Evolutionary conservation across 2,888 invertebrate genomes (phyloP), one percentile per base, ranked within the genome.

Genomic region (Apotomis turbidana): DNA sequence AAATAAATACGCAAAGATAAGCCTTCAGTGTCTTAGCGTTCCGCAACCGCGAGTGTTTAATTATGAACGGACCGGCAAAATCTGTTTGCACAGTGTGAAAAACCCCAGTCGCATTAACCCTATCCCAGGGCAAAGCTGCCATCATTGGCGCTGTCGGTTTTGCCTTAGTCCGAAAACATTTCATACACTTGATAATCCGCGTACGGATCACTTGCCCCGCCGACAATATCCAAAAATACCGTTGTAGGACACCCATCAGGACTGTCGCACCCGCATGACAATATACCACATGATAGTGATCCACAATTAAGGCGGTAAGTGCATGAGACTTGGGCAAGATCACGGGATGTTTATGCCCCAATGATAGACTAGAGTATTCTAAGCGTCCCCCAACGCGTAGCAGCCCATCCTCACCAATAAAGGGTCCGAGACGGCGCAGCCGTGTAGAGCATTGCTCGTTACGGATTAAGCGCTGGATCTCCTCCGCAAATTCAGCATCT

Each of bases 81-180:
- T 68, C 68, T 3, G 68, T 68, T 58, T 57, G 58, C n/a, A 68
- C 68, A 4, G 68, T 58, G 49, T 68, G 68, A 58, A 68, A 68
- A 1, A 58, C 58, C 5, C 68, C 68, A 59, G 36, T 58, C 15
- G 46, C 55, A 58, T 49, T 59, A 6, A 68, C 68, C 38, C 63
- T 9, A 52, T 63, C 52, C n/a, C 36, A 6, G 13, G 63, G 63
- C 5, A 63, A 38, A 6, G 63, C 63, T 12, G 63, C 27, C 63
- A 63, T 63, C 12, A 63, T 9, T 6, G 52, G 63, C 52, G 12
- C 38, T 12, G 63, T 54, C 9, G 63, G 38, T 10, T 38, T 41
- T 15, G 15, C 15, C 15, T 15, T 15, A 15, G 15, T 15, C 15
- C 15, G 15, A 15, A 15, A 15, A 15, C 15, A 15, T 15, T 15